Base-by-base conservation (phyloP, 2,113 vertebrate genomes). In the Dromiciops gliroides region DNA sequence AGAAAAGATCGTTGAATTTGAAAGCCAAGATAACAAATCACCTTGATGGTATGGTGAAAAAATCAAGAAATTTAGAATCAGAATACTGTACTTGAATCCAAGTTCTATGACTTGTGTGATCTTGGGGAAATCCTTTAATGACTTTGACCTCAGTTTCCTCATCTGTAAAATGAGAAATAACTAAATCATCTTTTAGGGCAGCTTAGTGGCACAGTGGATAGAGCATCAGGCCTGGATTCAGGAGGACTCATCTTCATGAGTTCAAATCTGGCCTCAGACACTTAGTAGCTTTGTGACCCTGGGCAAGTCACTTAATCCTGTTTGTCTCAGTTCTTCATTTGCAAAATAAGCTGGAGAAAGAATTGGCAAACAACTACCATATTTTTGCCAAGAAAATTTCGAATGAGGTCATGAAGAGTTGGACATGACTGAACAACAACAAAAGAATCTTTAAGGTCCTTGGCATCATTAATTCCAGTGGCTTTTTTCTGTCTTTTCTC, bases 1-100 rank as follows among this genome's bases (percentile, higher is more conserved):
- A 83, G 67, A 44, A 75, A 83, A 75, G 67, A 83, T 83, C 19
- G 8, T 97, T 97, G n/a, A 44, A 6, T 44, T 83, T 44, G 19
- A 83, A 83, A 83, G 44, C 67, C 14, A n/a, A 83, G n/a, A 37
- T 67, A 37, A 37, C 12, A 14, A 67, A 67, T 67, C 31, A 67
- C 31, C 31, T 37, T 67, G 60, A 37, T 67, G 3, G 6, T 37
- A 37, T 67, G 31, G 28, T 16, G 10, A 7, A 37, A 37, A 67
- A 67, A 37, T 67, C 12, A 83, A 44, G 67, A n/a, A 83, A 83
- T 44, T 83, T 75, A 16, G 16, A 22, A 83, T 83, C 37, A 44
- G 67, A 83, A 83, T 7, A 44, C 37, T 44, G 2, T 83, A 44
- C 8, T 44, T 83, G 19, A 83, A 75, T 75, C 5, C n/a, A 83